Evolutionary conservation across 2,113 vertebrate genomes (phyloP).

Genomic region (Tragelaphus scriptus): DNA sequence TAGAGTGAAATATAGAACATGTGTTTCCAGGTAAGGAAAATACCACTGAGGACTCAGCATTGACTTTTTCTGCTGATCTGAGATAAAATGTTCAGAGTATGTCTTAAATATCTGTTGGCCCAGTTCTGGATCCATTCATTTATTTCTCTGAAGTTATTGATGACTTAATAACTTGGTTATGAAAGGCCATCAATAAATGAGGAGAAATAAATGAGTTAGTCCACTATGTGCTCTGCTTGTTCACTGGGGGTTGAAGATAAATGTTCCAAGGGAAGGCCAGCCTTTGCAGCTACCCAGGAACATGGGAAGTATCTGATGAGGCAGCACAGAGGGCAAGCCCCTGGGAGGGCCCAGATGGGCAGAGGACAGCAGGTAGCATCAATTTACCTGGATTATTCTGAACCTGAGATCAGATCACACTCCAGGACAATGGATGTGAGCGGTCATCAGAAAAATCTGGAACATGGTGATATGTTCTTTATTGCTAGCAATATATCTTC

Average conservation of each 20-base stretch:
- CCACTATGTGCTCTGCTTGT: constrained; percentile 33
- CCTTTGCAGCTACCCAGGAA: constrained; percentile 6
- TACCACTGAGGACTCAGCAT: background rate
- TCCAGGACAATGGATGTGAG: background rate
- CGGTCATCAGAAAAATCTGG: background rate
- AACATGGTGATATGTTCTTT: background rate
- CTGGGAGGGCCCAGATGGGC: background rate
- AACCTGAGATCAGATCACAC: background rate
- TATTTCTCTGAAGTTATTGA: constrained; percentile 61
- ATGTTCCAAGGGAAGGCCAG: constrained; percentile 11
- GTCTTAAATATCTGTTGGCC: constrained; percentile 41
- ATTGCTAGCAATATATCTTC: background rate
- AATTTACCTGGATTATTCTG: background rate
- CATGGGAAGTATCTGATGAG: background rate
- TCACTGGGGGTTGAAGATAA: constrained; percentile 55
- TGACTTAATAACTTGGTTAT: constrained; percentile 65
- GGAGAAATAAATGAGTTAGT: constrained; percentile 61
- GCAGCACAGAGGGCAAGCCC: background rate
- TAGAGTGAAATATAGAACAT: background rate
- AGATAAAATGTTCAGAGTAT: constrained; percentile 43
- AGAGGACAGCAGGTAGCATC: background rate
- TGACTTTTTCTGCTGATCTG: constrained; percentile 40
- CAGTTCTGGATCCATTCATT: constrained; percentile 56
- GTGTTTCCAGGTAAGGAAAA: constrained; percentile 18
- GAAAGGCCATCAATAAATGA: constrained; percentile 63